Conservation (phyloP, 2,113 vertebrate species). For the Microtus montanus region DNA sequence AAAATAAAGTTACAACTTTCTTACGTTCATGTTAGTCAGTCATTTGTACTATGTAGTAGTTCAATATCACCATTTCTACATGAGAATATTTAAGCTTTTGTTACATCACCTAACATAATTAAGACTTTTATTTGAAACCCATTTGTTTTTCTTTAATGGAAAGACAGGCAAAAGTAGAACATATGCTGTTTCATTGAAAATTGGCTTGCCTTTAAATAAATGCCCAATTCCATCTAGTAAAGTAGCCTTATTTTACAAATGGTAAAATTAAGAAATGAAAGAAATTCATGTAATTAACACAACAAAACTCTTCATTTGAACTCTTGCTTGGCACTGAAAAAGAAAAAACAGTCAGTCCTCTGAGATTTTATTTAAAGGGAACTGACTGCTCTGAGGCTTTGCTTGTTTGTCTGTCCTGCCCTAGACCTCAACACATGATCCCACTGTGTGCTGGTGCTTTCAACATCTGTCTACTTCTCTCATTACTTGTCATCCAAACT, state of each 20-base stretch:
- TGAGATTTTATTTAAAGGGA: constrained; percentile 81
- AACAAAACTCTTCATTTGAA: constrained; percentile 81
- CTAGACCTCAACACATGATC: constrained; percentile 81
- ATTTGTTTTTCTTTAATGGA: constrained; percentile 36
- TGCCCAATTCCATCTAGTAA: constrained; percentile 1
- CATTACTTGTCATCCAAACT: constrained; percentile 85
- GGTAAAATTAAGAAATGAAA: constrained; percentile 76
- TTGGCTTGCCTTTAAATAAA: constrained; percentile 60
- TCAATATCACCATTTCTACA: not conserved
- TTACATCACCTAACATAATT: not conserved
- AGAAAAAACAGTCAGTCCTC: constrained; percentile 80
- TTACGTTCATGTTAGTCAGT: not conserved
- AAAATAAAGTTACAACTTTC: not conserved
- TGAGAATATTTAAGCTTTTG: not conserved
- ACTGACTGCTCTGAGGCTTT: constrained; percentile 76
- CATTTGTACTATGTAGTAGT: not conserved
- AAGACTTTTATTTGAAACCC: constrained; percentile 37
- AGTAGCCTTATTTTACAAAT: constrained; percentile 61
- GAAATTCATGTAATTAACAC: constrained; percentile 81
- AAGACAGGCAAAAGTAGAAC: constrained; percentile 13
- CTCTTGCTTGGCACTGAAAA: constrained; percentile 69
- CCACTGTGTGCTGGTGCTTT: constrained; percentile 77
- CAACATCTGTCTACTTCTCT: constrained; percentile 85
- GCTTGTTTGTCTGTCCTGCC: constrained; percentile 83
- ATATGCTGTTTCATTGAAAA: constrained; percentile 16